phyloP scores from a whole-genome alignment of 2,113 vertebrate genomes.

The Cricetomys ansorgei region DNA sequence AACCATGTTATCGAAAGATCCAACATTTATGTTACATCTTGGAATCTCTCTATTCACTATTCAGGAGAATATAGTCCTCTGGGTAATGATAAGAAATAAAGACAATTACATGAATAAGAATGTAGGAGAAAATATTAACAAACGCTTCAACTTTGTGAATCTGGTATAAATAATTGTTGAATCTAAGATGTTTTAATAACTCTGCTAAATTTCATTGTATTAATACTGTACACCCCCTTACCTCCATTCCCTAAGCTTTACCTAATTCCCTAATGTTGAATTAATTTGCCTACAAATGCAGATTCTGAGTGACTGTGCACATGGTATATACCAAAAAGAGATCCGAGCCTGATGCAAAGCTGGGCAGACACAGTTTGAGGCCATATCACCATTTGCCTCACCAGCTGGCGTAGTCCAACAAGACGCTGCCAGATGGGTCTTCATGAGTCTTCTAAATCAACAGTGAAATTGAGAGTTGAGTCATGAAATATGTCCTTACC shows the following conservation, averaged over 20 bases:
- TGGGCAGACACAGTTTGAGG: not conserved
- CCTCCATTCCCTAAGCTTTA: not conserved
- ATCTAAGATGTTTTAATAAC: not conserved
- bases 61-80: not conserved
- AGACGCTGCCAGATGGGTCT: constrained; percentile 43
- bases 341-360: not conserved
- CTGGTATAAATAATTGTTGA: constrained; percentile 33
- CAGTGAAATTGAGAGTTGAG: constrained; percentile 34
- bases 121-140: not conserved
- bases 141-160: not conserved
- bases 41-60: constrained; percentile 14
- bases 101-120: not conserved
- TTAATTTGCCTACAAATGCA: not conserved
- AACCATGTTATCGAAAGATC: constrained; percentile 9
- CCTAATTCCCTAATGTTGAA: not conserved
- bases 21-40: constrained; percentile 10
- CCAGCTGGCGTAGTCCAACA: constrained; percentile 37
- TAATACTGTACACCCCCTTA: not conserved
- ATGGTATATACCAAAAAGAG: not conserved
- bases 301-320: not conserved
- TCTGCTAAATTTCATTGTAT: not conserved
- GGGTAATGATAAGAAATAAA: not conserved
- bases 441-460: constrained; percentile 56
- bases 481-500: constrained; percentile 44
- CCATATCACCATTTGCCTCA: constrained; percentile 5